Evolutionary conservation across 2,888 invertebrate species (phyloP).

Genomic region (Pterostichus niger): DNA sequence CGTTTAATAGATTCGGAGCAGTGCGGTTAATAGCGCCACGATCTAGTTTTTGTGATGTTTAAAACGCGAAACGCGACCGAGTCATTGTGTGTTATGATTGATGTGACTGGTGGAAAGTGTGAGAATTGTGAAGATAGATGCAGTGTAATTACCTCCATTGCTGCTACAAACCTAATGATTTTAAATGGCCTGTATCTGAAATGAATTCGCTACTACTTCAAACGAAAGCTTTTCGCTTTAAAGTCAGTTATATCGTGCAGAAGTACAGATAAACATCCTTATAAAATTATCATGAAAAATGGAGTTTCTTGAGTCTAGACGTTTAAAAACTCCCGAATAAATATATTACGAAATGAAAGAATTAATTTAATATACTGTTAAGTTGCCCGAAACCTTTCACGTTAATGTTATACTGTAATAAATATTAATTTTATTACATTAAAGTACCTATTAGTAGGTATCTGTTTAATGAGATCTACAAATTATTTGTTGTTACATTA

Average conservation of each 20-base stretch:
- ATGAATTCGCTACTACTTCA: background rate
- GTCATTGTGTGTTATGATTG: conserved; percentile 39
- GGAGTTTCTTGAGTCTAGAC: conserved; percentile 22
- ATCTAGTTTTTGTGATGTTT: conserved; percentile 14
- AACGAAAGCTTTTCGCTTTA: background rate
- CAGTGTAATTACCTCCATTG: conserved; percentile 29
- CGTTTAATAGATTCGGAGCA: conserved; percentile 7
- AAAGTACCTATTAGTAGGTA: too few species aligned
- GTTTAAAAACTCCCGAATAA: conserved; percentile 23
- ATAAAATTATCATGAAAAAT: conserved; percentile 39
- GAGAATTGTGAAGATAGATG: conserved; percentile 41
- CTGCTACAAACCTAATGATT: background rate
- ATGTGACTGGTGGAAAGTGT: conserved; percentile 39
- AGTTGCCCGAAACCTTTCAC: background rate
- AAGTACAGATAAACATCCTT: conserved; percentile 26
- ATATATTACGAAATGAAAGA: background rate
- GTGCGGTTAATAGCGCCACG: background rate
- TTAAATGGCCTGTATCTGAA: conserved; percentile 26
- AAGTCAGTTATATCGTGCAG: conserved; percentile 23
- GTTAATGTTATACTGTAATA: too few species aligned
- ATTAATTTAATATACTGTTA: conserved; percentile 7
- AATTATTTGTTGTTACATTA: too few species aligned
- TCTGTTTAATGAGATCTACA: too few species aligned
- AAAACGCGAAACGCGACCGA: conserved; percentile 16
- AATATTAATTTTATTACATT: too few species aligned